A percentile compares a stretch with the other conserved stretches of the same genome.
Evolutionary conservation across 2,797 vertebrate genomes (phyloP).

Genomic region (Tokudaia tokunoshimensis): DNA sequence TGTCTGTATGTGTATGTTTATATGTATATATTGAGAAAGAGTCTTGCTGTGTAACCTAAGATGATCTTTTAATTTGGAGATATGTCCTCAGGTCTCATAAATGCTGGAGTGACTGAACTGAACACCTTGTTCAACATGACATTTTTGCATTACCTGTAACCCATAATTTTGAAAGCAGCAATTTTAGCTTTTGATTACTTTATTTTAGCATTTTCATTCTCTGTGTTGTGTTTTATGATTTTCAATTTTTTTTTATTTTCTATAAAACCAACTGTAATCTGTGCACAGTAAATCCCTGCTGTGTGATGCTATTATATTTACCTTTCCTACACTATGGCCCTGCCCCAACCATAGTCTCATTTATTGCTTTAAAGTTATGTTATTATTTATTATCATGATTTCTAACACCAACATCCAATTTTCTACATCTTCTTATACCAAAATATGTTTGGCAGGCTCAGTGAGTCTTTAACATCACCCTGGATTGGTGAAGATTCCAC

Average conservation of each 20-base stretch:
- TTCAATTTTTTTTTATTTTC: background rate
- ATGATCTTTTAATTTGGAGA: background rate
- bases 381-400: background rate
- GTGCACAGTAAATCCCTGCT: background rate
- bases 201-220: background rate
- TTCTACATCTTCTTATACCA: background rate
- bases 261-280: background rate
- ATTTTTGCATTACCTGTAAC: background rate
- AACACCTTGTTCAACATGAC: background rate
- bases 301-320: background rate
- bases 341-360: background rate
- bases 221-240: background rate
- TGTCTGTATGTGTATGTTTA: background rate
- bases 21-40: background rate
- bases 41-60: background rate
- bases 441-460: background rate
- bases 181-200: background rate
- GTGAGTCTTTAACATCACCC: background rate
- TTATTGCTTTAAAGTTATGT: background rate
- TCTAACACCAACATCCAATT: background rate
- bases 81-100: background rate
- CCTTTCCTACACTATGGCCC: background rate
- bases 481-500: background rate
- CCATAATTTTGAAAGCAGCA: background rate
- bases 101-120: background rate